Base-by-base conservation (phyloP, 2,797 vertebrate species). In the Darevskia nairensis region DNA sequence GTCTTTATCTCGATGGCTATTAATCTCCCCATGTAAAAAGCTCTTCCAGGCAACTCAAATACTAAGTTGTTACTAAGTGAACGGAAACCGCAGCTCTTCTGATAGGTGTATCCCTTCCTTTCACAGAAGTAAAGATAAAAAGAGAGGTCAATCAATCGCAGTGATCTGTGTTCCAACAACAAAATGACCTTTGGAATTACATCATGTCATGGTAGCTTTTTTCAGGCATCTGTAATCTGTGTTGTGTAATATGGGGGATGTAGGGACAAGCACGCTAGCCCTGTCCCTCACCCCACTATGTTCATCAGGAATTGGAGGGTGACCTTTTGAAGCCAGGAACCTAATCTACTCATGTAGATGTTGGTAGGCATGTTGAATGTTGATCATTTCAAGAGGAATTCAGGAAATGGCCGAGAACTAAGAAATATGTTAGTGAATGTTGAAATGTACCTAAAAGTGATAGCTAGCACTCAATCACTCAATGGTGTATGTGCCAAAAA, bases 1-100 rank as follows among this genome's bases (percentile, higher is more conserved):
- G 94, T 88, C 90, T 95, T 95, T 94, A 93, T 95, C 41, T 80
- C 92, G 76, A 39, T 80, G 86, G 84, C 85, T 88, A 92, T 95
- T 95, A 90, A 94, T 95, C 86, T 93, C 89, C 78, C 82, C 50
- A 64, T 85, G 92, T 44, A 85, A 91, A 89, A 94, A 94, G 84
- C 80, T 94, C 91, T 95, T 95, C 90, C 90, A 92, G 90, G 86
- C 89, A 95, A 93, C 89, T 89, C 82, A 95, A 95, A 94, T 90
- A 94, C 91, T 91, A 93, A 94, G 88, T 92, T 94, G 83, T 85
- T 91, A 55, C 91, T 86, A 92, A 94, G 79, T 81, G 86, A 87
- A 92, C 88, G 89, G 27, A 44, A 90, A 90, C 85, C 69, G 82
- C 44, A 77, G 78, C 88, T 89, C 39, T 92, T 86, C 92, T 92